Evolutionary conservation across 1,140 invertebrate species (phyloP).

Genomic region (Lasaia peninsularis): DNA sequence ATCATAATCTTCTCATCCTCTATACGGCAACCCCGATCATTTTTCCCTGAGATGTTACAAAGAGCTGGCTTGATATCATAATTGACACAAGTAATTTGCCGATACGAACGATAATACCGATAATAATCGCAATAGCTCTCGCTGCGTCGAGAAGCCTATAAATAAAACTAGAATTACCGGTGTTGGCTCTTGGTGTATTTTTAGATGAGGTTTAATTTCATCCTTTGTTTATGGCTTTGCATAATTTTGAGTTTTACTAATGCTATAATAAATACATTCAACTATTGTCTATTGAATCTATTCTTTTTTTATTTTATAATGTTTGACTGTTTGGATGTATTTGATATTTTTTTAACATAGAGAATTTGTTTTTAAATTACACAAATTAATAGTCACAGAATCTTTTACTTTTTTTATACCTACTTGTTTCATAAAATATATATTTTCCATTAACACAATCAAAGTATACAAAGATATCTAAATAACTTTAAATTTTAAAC

Average conservation of each 20-base stretch:
- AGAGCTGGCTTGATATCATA: slow-evolving; percentile 29
- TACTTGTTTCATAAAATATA: no score
- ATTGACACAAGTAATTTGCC: slow-evolving; percentile 30
- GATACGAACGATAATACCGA: slow-evolving; percentile 32
- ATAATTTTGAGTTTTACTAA: slow-evolving; percentile 15
- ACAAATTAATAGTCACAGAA: no score
- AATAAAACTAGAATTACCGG: slow-evolving; percentile 31
- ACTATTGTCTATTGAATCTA: no score
- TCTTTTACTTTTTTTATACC: no score
- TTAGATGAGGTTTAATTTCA: slow-evolving; percentile 27
- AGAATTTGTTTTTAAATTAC: no score
- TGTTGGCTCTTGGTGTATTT: slow-evolving; percentile 26
- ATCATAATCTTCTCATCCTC: slow-evolving; percentile 12
- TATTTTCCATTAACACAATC: no score
- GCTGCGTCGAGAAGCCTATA: slow-evolving; percentile 29
- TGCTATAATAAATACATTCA: no score
- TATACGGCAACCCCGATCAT: slow-evolving; percentile 18
- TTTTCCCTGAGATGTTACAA: slow-evolving; percentile 23
- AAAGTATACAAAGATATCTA: no score
- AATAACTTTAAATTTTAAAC: no score
- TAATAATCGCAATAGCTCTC: slow-evolving; percentile 32
- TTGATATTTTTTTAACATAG: no score
- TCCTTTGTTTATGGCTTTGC: slow-evolving; percentile 24
- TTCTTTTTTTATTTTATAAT: background rate
- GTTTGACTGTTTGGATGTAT: no score